Conservation (phyloP, 2,888 invertebrate genomes). For the Perizoma affinitatum region DNA sequence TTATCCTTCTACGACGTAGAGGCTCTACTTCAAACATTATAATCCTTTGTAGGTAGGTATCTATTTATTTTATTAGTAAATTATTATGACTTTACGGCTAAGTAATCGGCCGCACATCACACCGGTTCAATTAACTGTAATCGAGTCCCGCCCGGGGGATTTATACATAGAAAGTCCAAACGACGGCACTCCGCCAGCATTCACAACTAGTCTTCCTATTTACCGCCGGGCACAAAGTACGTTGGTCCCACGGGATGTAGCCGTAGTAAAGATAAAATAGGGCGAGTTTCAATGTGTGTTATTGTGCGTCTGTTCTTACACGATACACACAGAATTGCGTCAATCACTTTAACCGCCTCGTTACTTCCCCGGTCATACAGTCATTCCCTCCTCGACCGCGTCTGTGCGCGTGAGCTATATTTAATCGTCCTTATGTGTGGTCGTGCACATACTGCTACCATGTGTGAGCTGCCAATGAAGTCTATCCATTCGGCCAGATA, state of each 20-base stretch:
- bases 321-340: conserved; percentile 70
- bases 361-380: conserved; percentile 69
- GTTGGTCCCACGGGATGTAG: conserved; percentile 78
- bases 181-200: conserved; percentile 62
- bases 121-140: conserved; percentile 55
- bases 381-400: conserved; percentile 56
- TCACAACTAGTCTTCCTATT: conserved; percentile 70
- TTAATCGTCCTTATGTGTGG: conserved; percentile 73
- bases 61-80: conserved; percentile 3
- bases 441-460: conserved; percentile 68
- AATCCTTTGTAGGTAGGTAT: too few relatives aligned
- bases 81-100: background rate
- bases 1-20: conserved; percentile 13
- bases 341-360: conserved; percentile 72
- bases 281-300: conserved; percentile 66
- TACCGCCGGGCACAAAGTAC: conserved; percentile 63
- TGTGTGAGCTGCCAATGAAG: conserved; percentile 80
- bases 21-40: conserved; percentile 6
- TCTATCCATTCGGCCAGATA: conserved; percentile 65
- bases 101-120: conserved; percentile 33
- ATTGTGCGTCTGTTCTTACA: conserved; percentile 62
- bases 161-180: conserved; percentile 59
- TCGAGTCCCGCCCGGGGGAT: conserved; percentile 56
- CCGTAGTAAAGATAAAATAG: conserved; percentile 76
- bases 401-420: conserved; percentile 76